phyloP scores from a whole-genome alignment of 2,888 invertebrate species.

The Cephus pulcher region DNA sequence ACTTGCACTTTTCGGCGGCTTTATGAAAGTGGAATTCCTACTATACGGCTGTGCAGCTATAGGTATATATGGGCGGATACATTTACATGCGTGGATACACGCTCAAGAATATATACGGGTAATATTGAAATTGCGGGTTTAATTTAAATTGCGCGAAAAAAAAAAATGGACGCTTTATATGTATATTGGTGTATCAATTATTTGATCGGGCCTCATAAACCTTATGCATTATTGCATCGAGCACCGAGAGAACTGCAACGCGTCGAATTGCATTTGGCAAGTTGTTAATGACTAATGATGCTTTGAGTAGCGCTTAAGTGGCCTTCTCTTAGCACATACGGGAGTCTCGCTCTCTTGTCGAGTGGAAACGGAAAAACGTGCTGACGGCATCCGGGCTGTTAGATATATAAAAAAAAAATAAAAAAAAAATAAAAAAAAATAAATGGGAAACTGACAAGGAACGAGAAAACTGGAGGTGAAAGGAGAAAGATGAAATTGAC shows the following conservation, averaged over 20 bases:
- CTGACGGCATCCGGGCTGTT: constrained; percentile 20
- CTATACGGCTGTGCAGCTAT: not conserved
- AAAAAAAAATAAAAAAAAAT: too few relatives aligned
- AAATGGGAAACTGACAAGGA: not conserved
- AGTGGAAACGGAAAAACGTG: constrained; percentile 41
- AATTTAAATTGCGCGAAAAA: too few relatives aligned
- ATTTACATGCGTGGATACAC: too few relatives aligned
- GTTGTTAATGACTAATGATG: constrained; percentile 34
- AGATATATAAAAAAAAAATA: not conserved
- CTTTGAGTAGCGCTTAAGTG: constrained; percentile 28
- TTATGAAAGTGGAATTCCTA: constrained; percentile 15
- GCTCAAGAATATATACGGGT: too few relatives aligned
- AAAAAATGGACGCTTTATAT: too few relatives aligned
- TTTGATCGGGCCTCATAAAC: too few relatives aligned
- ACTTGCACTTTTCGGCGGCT: constrained; percentile 26
- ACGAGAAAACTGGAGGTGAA: constrained; percentile 3
- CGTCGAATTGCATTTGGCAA: constrained; percentile 11
- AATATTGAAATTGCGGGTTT: too few relatives aligned
- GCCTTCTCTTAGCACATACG: constrained; percentile 23
- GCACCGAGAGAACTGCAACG: not conserved
- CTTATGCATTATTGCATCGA: too few relatives aligned
- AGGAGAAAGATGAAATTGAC: not conserved
- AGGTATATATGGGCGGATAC: too few relatives aligned
- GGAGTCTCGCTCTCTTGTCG: constrained; percentile 18
- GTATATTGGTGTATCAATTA: too few relatives aligned